phyloP scores from a whole-genome alignment of 2,113 vertebrate genomes.

The Phalacrocorax pelagicus region DNA sequence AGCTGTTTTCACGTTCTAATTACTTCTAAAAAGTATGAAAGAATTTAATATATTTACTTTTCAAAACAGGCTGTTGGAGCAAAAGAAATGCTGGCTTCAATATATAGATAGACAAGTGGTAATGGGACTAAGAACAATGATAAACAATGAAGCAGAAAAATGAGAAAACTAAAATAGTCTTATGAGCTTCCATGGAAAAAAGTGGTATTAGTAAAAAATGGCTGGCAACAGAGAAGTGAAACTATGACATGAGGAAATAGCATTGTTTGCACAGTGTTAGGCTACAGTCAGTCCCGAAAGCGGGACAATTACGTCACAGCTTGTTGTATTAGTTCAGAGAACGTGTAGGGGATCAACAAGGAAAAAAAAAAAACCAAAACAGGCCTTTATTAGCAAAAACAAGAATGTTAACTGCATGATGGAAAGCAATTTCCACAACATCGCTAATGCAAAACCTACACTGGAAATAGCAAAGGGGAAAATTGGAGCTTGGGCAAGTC shows the following conservation, averaged over 20 bases:
- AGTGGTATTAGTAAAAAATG: neutral
- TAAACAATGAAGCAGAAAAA: neutral
- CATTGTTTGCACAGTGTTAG: neutral
- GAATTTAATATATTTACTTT: neutral
- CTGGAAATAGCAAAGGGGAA: neutral
- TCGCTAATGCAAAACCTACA: neutral
- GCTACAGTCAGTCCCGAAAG: neutral
- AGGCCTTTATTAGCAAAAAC: neutral
- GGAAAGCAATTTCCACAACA: slow-evolving; percentile 25
- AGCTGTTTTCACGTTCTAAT: neutral
- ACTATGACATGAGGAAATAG: neutral
- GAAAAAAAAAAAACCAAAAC: neutral
- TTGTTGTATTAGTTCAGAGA: neutral
- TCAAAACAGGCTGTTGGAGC: neutral
- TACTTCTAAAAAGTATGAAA: neutral
- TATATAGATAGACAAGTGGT: neutral
- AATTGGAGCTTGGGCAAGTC: neutral
- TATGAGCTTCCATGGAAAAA: neutral
- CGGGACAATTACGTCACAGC: neutral
- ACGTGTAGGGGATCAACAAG: neutral
- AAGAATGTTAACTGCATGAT: slow-evolving; percentile 23
- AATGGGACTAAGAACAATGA: neutral
- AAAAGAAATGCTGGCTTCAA: neutral
- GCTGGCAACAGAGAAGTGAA: slow-evolving; percentile 19
- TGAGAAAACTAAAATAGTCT: neutral